Evolutionary conservation across 2,113 vertebrate genomes (phyloP).

Genomic region (Myxocyprinus asiaticus): DNA sequence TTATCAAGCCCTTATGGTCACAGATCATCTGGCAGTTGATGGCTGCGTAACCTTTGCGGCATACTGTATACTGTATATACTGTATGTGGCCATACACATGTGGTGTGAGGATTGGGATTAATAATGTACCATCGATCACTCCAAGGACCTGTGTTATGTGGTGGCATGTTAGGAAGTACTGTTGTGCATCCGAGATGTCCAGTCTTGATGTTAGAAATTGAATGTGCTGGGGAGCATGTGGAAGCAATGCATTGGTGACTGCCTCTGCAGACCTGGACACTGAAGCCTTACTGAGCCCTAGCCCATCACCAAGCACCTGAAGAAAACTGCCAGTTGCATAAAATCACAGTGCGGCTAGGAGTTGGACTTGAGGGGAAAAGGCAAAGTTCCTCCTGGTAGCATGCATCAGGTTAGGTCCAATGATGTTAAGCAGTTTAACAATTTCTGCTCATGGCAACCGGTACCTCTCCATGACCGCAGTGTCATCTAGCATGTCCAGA

Average conservation of each 20-base stretch:
- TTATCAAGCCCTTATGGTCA: neutral
- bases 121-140: too few relatives aligned
- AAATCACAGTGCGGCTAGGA: neutral
- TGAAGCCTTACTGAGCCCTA: neutral
- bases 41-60: neutral
- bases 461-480: neutral
- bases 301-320: neutral
- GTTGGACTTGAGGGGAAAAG: neutral
- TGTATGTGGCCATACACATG: too few relatives aligned
- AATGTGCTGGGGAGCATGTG: neutral
- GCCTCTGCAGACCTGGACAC: neutral
- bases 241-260: neutral
- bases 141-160: neutral
- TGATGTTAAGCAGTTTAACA: neutral
- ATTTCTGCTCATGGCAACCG: neutral
- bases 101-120: too few relatives aligned
- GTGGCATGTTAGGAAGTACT: neutral
- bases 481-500: neutral
- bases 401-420: neutral
- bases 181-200: neutral
- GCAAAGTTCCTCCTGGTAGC: neutral
- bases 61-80: too few relatives aligned
- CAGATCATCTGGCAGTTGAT: neutral
- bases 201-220: neutral
- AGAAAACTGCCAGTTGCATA: constrained; percentile 8